These are phyloP conservation scores for Centroberyx gerrardi DNA, from an alignment of 2,797 vertebrate species.

Conservation along the genomic window DNA sequence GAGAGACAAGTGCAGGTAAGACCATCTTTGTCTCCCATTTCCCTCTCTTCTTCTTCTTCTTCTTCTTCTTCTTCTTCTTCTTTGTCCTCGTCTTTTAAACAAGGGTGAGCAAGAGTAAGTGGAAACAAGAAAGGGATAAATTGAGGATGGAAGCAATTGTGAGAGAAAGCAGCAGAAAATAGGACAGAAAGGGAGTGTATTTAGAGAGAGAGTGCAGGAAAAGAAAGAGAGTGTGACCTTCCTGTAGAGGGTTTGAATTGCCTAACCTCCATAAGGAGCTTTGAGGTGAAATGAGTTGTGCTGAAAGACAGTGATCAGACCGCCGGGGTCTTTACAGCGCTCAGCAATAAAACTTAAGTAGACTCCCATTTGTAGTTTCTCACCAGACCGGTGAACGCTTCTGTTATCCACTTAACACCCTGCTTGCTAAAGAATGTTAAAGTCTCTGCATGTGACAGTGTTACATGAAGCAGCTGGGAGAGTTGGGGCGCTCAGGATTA, in stretches of 20 bases:
- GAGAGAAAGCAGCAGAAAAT: neutral
- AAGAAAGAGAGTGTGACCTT: slow-evolving; percentile 1
- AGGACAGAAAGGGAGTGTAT: neutral
- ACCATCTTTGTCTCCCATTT: neutral
- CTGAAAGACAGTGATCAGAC: neutral
- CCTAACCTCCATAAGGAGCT: slow-evolving; percentile 46
- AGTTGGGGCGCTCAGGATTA: slow-evolving; percentile 37
- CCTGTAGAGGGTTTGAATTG: slow-evolving; percentile 1
- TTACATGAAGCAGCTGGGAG: slow-evolving; percentile 38
- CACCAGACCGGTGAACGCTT: slow-evolving; percentile 22
- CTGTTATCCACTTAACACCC: slow-evolving; percentile 58
- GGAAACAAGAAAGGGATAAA: neutral
- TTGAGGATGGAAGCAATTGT: neutral
- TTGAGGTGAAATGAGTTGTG: slow-evolving; percentile 5
- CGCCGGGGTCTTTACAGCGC: slow-evolving; percentile 10
- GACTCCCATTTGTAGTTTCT: slow-evolving; percentile 49
- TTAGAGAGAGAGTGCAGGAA: neutral
- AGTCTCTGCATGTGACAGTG: slow-evolving; percentile 72
- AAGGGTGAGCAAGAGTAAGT: neutral
- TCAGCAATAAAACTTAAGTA: slow-evolving; percentile 54
- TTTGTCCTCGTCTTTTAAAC: neutral
- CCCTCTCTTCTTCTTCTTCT: neutral
- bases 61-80: neutral
- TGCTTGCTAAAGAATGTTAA: slow-evolving; percentile 63
- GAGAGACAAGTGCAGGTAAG: slow-evolving; percentile 77